Evolutionary conservation across 37 sponge, comb jelly and placozoan species (phyloP), one percentile per base, ranked within the genome.

Genomic region (Ephydatia muelleri): DNA sequence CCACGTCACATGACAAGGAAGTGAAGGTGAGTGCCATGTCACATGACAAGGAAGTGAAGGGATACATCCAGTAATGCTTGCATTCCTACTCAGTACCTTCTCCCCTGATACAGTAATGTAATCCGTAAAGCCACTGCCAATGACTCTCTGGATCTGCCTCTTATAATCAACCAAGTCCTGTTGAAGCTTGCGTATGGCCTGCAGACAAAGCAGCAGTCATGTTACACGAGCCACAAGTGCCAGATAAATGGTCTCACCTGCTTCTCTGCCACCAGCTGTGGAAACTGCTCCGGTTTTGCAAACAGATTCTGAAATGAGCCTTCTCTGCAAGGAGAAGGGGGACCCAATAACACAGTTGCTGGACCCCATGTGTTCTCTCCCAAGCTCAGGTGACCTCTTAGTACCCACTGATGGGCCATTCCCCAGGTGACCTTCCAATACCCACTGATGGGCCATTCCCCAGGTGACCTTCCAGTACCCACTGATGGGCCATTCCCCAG

Each of bases 41-140:
- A 73, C 35, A 3, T 73, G 32, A 31, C 22, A 32, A 73, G 30
- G 73, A n/a, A 29, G 33, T 14, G 8, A 69, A 27, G 29, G 70
- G 30, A 5, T 69, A 69, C 30, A 38, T 49, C 8, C n/a, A n/a
- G n/a, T n/a, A n/a, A n/a, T n/a, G n/a, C n/a, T n/a, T n/a, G n/a
- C n/a, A n/a, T n/a, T n/a, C n/a, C n/a, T n/a, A n/a, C n/a, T n/a
- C n/a, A n/a, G n/a, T 70, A 84, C 85, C 73, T 88, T 67, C 28
- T 31, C 74, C 22, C 85, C 89, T 27, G 85, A 88, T 23, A 88
- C 89, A 64, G 89, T 79, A 67, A 73, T 70, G 38, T 88, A 88
- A 16, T 88, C 85, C 13, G 78, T 30, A 65, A 28, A n/a, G n/a
- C 26, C 33, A 35, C 65, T 69, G 39, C 73, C 66, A 27, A 88